phyloP scores from a whole-genome alignment of 64 coral and sea anemone genomes.

The Dendrophyllia cribrosa region DNA sequence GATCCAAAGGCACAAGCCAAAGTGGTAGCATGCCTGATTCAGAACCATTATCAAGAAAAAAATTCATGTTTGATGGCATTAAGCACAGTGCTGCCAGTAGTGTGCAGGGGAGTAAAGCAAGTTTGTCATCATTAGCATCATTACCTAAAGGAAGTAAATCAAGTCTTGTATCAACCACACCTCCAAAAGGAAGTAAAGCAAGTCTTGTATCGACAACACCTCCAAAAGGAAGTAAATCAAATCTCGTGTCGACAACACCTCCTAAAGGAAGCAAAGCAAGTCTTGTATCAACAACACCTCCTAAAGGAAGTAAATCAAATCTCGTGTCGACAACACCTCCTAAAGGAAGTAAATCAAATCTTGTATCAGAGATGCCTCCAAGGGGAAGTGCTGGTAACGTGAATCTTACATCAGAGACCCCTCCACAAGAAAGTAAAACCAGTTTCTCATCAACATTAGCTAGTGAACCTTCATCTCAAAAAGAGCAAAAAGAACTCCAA shows the following conservation, averaged over 20 bases:
- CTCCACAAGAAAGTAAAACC: neutral
- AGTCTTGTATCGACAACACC: neutral
- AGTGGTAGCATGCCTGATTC: conserved; percentile 77
- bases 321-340: neutral
- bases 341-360: neutral
- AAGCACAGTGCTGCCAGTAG: conserved; percentile 62
- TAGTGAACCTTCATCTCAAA: neutral
- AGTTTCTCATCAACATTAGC: neutral
- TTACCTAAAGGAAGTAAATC: conserved; percentile 29
- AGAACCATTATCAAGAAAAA: conserved; percentile 68
- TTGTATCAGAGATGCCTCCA: neutral
- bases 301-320: conserved; percentile 10
- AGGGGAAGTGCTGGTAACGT: neutral
- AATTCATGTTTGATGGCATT: conserved; percentile 74
- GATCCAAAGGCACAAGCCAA: conserved; percentile 73
- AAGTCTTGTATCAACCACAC: conserved; percentile 8
- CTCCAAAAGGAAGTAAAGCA: conserved; percentile 34
- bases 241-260: neutral
- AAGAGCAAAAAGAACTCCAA: neutral
- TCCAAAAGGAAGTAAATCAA: conserved; percentile 21
- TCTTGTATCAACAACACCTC: neutral
- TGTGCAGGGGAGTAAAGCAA: conserved; percentile 77
- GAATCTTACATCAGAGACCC: neutral
- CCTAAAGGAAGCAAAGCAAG: conserved; percentile 13
- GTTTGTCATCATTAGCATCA: conserved; percentile 71